A percentile compares a stretch with the other conserved stretches of the same genome.
Conservation (phyloP, 2,888 invertebrate genomes). For the Rhodophaea formosa region DNA sequence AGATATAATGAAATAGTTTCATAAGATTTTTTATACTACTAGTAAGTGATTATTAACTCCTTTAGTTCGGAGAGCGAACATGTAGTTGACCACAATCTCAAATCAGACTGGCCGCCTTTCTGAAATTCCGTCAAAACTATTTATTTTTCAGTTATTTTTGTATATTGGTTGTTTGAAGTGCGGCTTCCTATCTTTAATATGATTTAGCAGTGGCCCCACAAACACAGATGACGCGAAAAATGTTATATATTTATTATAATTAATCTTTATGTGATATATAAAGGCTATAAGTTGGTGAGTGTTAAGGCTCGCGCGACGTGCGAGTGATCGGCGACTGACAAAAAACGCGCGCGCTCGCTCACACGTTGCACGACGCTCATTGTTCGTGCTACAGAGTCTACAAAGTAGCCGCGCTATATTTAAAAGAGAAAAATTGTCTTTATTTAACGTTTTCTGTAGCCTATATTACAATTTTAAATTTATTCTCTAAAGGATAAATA, state of each 20-base stretch:
- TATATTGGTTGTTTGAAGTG: constrained; percentile 37
- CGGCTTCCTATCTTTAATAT: constrained; percentile 41
- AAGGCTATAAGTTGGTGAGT: constrained; percentile 59
- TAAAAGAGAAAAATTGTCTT: not conserved
- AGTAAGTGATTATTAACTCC: no score
- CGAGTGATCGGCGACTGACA: no score
- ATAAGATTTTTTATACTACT: not conserved
- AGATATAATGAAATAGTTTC: not conserved
- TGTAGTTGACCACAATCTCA: constrained; percentile 48
- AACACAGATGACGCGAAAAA: constrained; percentile 41
- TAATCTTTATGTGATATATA: constrained; percentile 69
- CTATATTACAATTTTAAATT: not conserved
- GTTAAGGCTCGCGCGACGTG: constrained; percentile 24
- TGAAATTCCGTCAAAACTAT: constrained; percentile 41
- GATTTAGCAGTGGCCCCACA: constrained; percentile 53
- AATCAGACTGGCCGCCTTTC: constrained; percentile 46
- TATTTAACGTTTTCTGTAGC: not conserved
- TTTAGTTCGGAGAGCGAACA: constrained; percentile 4
- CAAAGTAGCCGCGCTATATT: not conserved
- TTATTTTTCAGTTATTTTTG: constrained; percentile 39
- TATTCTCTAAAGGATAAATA: not conserved
- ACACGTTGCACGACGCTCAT: no score
- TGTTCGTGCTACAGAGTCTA: constrained; percentile 26
- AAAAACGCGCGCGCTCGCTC: no score
- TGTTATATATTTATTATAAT: constrained; percentile 56